phyloP scores from a whole-genome alignment of 2,113 vertebrate genomes.

The Embiotoca jacksoni region DNA sequence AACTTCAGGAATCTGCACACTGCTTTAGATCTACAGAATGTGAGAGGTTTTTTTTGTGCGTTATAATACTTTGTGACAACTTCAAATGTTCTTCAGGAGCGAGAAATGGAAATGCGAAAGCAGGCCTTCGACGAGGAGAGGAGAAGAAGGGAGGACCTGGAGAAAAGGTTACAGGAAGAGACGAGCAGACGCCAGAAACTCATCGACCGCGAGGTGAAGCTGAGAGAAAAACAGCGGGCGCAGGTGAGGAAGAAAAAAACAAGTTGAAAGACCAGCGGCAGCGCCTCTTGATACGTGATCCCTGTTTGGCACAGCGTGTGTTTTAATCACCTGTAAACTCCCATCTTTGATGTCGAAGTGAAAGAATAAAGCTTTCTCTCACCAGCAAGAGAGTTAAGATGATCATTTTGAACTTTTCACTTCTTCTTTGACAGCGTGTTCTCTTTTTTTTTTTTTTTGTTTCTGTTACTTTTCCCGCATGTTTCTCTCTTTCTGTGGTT shows the following conservation, averaged over 20 bases:
- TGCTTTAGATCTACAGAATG: too few relatives aligned
- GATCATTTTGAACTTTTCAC: not conserved
- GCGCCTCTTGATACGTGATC: too few relatives aligned
- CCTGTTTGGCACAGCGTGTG: too few relatives aligned
- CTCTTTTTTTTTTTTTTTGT: too few relatives aligned
- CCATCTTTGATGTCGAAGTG: too few relatives aligned
- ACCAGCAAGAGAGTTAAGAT: too few relatives aligned
- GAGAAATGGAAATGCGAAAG: slow-evolving; percentile 93
- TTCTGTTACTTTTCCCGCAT: slow-evolving; percentile 1
- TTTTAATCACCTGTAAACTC: not conserved
- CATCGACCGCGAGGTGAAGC: slow-evolving; percentile 96
- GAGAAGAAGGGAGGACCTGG: slow-evolving; percentile 90
- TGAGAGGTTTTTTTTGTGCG: not conserved
- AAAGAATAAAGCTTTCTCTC: too few relatives aligned
- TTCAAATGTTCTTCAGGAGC: slow-evolving; percentile 82
- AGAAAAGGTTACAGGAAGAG: slow-evolving; percentile 93
- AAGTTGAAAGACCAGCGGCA: too few relatives aligned
- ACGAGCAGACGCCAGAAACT: slow-evolving; percentile 94
- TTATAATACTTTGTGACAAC: too few relatives aligned
- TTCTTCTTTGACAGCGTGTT: not conserved
- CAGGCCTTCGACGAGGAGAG: slow-evolving; percentile 94
- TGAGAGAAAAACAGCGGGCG: slow-evolving; percentile 92
- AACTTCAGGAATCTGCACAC: too few relatives aligned
- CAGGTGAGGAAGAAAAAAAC: slow-evolving; percentile 83
- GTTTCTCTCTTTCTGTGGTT: slow-evolving; percentile 5